phyloP scores from a whole-genome alignment of 2,797 vertebrate species.

The Mus spretus region DNA sequence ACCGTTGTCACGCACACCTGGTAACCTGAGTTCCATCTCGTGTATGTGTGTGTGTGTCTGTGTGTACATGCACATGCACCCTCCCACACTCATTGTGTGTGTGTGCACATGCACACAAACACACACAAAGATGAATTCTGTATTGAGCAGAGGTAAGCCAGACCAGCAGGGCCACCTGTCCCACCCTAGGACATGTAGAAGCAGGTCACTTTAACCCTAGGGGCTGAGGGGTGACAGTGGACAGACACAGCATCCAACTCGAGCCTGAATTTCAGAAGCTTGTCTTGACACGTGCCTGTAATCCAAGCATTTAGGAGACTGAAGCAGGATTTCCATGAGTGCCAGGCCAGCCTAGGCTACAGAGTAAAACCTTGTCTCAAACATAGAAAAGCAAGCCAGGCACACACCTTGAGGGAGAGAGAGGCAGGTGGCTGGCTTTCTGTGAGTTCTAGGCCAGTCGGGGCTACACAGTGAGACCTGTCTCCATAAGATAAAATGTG shows the following conservation, averaged over 20 bases:
- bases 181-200: background rate
- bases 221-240: background rate
- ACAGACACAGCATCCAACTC: accelerated
- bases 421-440: background rate
- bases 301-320: background rate
- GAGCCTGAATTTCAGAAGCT: background rate
- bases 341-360: background rate
- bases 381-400: background rate
- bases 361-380: background rate
- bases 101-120: background rate
- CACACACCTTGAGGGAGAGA: background rate
- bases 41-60: too few species aligned
- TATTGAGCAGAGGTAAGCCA: background rate
- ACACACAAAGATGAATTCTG: background rate
- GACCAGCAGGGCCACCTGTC: background rate
- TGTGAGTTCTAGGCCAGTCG: background rate
- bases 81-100: too few species aligned
- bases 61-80: too few species aligned
- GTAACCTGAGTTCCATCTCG: background rate
- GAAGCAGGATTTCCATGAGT: background rate
- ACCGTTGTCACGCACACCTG: background rate
- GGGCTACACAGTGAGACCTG: background rate
- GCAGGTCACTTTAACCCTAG: background rate
- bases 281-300: background rate
- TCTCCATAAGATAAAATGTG: background rate